Evolutionary conservation across 1,140 invertebrate genomes (phyloP), one percentile per base, ranked within the genome.

Genomic region (Dendrolimus kikuchii): DNA sequence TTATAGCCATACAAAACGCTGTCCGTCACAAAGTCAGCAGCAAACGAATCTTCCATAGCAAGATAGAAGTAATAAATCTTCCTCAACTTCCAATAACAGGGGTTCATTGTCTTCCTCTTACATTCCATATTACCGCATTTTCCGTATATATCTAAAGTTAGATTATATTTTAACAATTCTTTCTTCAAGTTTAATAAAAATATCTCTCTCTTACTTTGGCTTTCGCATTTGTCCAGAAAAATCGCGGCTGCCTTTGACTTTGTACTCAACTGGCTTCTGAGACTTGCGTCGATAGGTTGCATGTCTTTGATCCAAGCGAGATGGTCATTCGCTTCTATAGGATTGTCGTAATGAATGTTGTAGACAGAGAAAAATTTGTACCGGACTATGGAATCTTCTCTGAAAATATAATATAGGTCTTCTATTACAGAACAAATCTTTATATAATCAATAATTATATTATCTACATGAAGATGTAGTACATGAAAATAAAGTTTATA

Each of bases 21-120:
- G 56, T 91, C 88, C 1, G 91, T 92, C 2, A 91, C 74, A 74
- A 91, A 92, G 70, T 92, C 90, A 38, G 69, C 62, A 55, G 88
- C 84, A 10, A 89, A 55, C 37, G 89, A 88, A 67, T 93, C 93
- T 70, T 93, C 92, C 45, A 93, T 90, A 0, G 92, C 89, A 44
- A 93, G 68, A 64, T 93, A 93, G 59, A 93, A 93, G 59, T 88
- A 90, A 70, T 93, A 93, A 9, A 76, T 59, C 5, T 88, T 83
- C 40, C 71, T 72, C 4, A 91, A 51, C 6, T 74, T 73, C 41
- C 70, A 68, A 53, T 86, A 89, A 51, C 88, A 90, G 8, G 82
- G 60, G 7, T 77, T 71, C 65, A 71, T 71, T 5, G 52, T 46
- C 38, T 69, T 67, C 9, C 54, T 57, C 0, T 60, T 64, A 56